Evolutionary conservation across 2,113 vertebrate species (phyloP).

Genomic region (Oenanthe melanoleuca): DNA sequence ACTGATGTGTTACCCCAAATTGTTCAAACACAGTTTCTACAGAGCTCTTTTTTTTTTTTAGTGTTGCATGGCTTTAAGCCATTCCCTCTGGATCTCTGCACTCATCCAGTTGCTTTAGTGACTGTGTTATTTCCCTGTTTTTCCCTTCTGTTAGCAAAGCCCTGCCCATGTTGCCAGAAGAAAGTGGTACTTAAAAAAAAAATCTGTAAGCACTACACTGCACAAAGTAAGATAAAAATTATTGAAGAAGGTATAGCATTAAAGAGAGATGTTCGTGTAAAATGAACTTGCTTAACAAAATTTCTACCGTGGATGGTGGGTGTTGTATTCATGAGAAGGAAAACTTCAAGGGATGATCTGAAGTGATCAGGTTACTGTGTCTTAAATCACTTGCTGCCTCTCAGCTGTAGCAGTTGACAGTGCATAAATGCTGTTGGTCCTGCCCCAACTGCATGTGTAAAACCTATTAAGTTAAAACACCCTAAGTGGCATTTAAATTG

Average conservation of each 20-base stretch:
- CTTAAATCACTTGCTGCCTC: not conserved
- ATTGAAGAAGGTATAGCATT: not conserved
- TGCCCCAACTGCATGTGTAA: not conserved
- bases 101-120: not conserved
- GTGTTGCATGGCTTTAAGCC: not conserved
- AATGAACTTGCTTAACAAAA: not conserved
- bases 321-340: not conserved
- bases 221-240: not conserved
- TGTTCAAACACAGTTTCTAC: not conserved
- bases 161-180: not conserved
- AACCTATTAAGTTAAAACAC: conserved; percentile 3
- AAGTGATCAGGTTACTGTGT: not conserved
- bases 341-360: not conserved
- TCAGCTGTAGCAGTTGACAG: not conserved
- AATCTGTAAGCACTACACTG: not conserved
- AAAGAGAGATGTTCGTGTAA: not conserved
- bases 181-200: not conserved
- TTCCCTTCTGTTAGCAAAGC: not conserved
- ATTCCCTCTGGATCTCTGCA: not conserved
- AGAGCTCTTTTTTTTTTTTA: no score
- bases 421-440: not conserved
- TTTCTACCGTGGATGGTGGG: not conserved
- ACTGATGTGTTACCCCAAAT: not conserved
- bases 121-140: not conserved
- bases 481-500: conserved; percentile 16